Evolutionary conservation across 1,140 invertebrate species (phyloP).

Genomic region (Achatina immaculata): DNA sequence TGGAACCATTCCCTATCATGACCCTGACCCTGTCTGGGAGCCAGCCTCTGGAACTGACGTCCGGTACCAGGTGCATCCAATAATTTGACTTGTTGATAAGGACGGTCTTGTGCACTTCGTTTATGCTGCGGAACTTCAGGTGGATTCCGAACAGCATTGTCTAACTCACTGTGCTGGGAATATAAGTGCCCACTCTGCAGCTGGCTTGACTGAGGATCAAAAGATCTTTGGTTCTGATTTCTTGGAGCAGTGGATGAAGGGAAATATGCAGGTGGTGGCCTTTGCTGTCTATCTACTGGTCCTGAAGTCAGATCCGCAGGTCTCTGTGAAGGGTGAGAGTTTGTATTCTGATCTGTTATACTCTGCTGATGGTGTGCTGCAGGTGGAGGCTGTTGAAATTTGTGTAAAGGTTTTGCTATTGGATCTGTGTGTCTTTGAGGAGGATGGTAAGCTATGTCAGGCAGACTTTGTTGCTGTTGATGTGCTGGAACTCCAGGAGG

Average conservation of each 20-base stretch:
- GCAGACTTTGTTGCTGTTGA: neutral
- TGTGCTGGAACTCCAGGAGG: neutral
- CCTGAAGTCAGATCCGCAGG: neutral
- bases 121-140: neutral
- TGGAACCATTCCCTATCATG: neutral
- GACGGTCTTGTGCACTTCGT: neutral
- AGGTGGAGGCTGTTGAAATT: neutral
- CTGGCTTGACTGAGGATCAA: neutral
- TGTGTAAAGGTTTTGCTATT: neutral
- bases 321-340: slow-evolving; percentile 11
- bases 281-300: slow-evolving; percentile 15
- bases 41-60: neutral
- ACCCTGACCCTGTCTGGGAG: neutral
- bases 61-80: slow-evolving; percentile 22
- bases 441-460: neutral
- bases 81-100: slow-evolving; percentile 13
- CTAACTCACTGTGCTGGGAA: slow-evolving; percentile 15
- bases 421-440: neutral
- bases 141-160: neutral
- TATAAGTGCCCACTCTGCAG: slow-evolving; percentile 16
- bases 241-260: slow-evolving; percentile 13
- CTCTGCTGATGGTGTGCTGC: neutral
- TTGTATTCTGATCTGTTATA: neutral
- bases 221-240: slow-evolving; percentile 11
- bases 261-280: slow-evolving; percentile 22